These are phyloP conservation scores for Myrmophylax atrothorax DNA, from an alignment of 2,113 vertebrate genomes.

Conservation along the genomic window DNA sequence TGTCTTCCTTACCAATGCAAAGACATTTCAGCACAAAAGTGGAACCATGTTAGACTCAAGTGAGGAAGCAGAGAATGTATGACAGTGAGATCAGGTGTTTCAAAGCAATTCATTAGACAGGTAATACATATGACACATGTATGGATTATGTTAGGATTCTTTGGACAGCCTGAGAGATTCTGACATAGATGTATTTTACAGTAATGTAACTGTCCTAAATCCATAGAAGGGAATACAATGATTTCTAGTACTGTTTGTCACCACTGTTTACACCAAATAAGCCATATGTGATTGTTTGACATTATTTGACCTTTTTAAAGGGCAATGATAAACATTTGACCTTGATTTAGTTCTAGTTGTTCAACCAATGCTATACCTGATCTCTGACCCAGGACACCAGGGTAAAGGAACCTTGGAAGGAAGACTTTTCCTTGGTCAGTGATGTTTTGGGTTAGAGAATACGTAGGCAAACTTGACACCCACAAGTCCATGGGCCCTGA, in stretches of 20 bases:
- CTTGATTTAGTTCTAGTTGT: conserved; percentile 62
- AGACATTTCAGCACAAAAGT: conserved; percentile 16
- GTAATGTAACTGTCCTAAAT: conserved; percentile 74
- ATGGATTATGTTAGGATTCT: conserved; percentile 76
- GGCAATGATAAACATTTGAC: conserved; percentile 40
- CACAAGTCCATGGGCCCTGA: not conserved
- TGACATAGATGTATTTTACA: conserved; percentile 69
- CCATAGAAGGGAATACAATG: conserved; percentile 61
- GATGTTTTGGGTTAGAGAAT: not conserved
- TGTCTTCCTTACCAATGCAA: not conserved
- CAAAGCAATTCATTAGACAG: conserved; percentile 76
- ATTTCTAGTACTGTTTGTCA: conserved; percentile 71
- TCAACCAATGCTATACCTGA: conserved; percentile 1
- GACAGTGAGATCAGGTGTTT: conserved; percentile 69
- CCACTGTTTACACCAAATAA: conserved; percentile 43
- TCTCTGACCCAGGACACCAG: not conserved
- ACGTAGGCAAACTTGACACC: not conserved
- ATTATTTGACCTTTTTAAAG: conserved; percentile 52
- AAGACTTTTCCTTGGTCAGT: not conserved
- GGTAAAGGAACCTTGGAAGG: not conserved
- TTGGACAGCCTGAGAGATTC: conserved; percentile 63
- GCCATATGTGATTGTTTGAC: conserved; percentile 65
- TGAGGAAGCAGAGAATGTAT: conserved; percentile 43
- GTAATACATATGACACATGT: conserved; percentile 72
- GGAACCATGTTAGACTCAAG: conserved; percentile 4